These are phyloP conservation scores for Bombus picipes DNA, from an alignment of 1,140 invertebrate species.

Conservation along the genomic window DNA sequence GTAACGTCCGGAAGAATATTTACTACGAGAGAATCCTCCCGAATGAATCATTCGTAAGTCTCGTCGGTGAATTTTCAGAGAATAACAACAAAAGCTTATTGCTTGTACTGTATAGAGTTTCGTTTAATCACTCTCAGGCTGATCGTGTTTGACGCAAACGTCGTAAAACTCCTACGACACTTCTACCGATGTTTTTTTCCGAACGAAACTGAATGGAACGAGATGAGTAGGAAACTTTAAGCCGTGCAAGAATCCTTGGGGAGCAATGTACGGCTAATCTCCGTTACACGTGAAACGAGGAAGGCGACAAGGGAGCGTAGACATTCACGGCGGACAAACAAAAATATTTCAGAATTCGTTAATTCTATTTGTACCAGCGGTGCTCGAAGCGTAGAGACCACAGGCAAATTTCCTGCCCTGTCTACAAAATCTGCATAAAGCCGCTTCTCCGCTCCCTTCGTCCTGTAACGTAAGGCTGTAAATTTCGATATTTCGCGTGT, in stretches of 20 bases:
- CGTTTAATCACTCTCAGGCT: too few species aligned
- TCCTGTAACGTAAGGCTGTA: conserved; percentile 79
- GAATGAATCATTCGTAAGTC: not conserved
- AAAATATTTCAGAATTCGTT: conserved; percentile 56
- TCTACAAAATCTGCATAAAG: conserved; percentile 78
- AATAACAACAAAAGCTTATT: not conserved
- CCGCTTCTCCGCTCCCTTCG: conserved; percentile 69
- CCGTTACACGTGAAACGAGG: not conserved
- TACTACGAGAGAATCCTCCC: too few species aligned
- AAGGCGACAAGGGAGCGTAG: not conserved
- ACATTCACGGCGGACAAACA: not conserved
- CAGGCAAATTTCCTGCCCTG: conserved; percentile 10
- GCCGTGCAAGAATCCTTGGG: not conserved
- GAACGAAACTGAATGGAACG: not conserved
- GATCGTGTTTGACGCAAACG: not conserved
- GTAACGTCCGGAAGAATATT: not conserved
- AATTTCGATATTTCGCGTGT: conserved; percentile 77
- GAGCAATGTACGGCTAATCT: not conserved
- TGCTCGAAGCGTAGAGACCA: not conserved
- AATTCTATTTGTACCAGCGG: conserved; percentile 10
- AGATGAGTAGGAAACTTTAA: too few species aligned
- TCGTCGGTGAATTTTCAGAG: not conserved
- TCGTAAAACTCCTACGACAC: not conserved
- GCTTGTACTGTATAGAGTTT: not conserved
- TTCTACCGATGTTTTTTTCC: not conserved